phyloP scores from a whole-genome alignment of 2,888 invertebrate genomes.

The Phlogophora meticulosa region DNA sequence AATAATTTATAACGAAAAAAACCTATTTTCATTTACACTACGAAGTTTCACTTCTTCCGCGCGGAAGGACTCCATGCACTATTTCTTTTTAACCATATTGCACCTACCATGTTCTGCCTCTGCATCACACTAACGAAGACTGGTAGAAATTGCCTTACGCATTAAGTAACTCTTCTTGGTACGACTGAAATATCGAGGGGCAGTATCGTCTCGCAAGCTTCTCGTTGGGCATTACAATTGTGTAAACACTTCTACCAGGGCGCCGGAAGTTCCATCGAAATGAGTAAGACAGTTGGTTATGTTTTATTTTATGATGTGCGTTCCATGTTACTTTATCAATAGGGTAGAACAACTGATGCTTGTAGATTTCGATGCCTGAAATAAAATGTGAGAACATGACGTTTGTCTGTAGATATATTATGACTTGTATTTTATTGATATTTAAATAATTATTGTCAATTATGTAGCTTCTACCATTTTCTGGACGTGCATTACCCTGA shows the following conservation, averaged over 20 bases:
- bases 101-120: too few species aligned
- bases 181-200: constrained; percentile 28
- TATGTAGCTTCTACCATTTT: too few species aligned
- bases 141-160: too few species aligned
- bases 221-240: background rate
- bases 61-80: too few species aligned
- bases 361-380: constrained; percentile 34
- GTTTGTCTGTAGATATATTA: background rate
- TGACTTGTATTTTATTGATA: background rate
- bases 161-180: constrained; percentile 8
- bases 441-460: too few species aligned
- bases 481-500: too few species aligned
- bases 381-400: constrained; percentile 2
- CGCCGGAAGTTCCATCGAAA: constrained; percentile 25
- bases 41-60: too few species aligned
- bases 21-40: too few species aligned
- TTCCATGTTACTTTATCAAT: constrained; percentile 24
- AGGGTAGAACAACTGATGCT: constrained; percentile 17
- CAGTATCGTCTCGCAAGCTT: constrained; percentile 30
- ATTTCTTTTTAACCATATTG: too few species aligned
- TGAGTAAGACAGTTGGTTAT: constrained; percentile 19
- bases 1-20: too few species aligned
- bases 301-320: background rate
- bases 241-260: background rate
- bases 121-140: too few species aligned